Evolutionary conservation across 2,888 invertebrate genomes (phyloP), one percentile per base, ranked within the genome.

Genomic region (Nineta flava): DNA sequence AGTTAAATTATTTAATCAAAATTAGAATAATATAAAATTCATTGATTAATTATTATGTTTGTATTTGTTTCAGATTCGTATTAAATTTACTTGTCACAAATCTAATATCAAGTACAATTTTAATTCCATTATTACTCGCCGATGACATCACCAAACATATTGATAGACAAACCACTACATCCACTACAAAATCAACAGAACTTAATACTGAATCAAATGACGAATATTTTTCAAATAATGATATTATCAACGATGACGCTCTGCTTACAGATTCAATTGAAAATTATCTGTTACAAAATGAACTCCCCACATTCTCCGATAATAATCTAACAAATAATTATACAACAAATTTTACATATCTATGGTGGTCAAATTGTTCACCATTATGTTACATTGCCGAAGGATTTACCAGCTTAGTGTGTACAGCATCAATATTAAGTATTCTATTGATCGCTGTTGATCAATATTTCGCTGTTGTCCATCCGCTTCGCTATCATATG

Each of bases 401-500:
- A 57, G 77, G 77, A 47, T 74, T 76, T 56, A 78, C 81, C 35
- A 75, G 74, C 47, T 64, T 73, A 48, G 66, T 74, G 21, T 74
- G 73, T 49, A 70, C 76, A 1, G 75, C 77, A 1, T 77, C 77
- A 46, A 73, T 79, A 43, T 66, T 79, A 50, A 76, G 79, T 47
- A 73, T 79, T 6, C 66, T 80, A 7, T 65, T 79, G 35, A 79
- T 81, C 55, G 77, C 76, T 9, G 62, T 79, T 49, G 80, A 81
- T 59, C 75, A 80, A 57, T 80, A 79, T 60, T 75, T 75, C 55
- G 81, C 80, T 1, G 78, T 81, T 9, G 74, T 79, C 43, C 77
- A 77, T 53, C 79, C 80, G 1, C 62, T 81, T 35, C 70, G 77
- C 40, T 81, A 81, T 59, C 75, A 77, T 53, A 72, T 74, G 52